Evolutionary conservation across 2,888 invertebrate species (phyloP).

Genomic region (Acholoe squamosa): DNA sequence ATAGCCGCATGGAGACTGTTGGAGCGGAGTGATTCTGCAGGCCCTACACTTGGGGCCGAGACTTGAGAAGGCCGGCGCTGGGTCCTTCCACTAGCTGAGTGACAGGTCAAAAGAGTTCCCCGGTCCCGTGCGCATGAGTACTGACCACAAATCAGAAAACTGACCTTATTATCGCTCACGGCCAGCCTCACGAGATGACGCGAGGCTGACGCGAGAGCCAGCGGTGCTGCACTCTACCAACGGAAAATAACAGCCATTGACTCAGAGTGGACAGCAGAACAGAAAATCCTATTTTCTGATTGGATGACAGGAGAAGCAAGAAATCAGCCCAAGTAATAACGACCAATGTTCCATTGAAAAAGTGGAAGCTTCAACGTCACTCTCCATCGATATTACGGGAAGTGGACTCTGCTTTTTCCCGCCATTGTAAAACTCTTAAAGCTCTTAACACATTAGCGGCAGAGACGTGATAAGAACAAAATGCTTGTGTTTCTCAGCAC

Average conservation of each 20-base stretch:
- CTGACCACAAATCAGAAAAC: constrained; percentile 1
- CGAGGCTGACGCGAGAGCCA: background rate
- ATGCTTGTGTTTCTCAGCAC: background rate
- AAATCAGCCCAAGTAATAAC: background rate
- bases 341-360: constrained; percentile 12
- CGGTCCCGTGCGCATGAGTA: constrained; percentile 30
- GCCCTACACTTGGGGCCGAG: background rate
- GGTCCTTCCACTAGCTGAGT: constrained; percentile 9
- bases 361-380: background rate
- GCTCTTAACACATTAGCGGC: constrained; percentile 38
- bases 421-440: background rate
- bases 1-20: background rate
- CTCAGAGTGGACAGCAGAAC: background rate
- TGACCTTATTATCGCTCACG: constrained; percentile 41
- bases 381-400: background rate
- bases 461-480: background rate
- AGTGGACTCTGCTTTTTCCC: background rate
- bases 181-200: background rate
- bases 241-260: background rate
- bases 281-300: background rate
- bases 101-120: constrained; percentile 17
- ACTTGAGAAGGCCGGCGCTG: background rate
- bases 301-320: background rate
- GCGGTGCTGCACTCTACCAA: background rate
- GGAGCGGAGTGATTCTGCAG: background rate